Evolutionary conservation across 2,888 invertebrate species (phyloP), one percentile per base, ranked within the genome.

Genomic region (Callosobruchus maculatus): DNA sequence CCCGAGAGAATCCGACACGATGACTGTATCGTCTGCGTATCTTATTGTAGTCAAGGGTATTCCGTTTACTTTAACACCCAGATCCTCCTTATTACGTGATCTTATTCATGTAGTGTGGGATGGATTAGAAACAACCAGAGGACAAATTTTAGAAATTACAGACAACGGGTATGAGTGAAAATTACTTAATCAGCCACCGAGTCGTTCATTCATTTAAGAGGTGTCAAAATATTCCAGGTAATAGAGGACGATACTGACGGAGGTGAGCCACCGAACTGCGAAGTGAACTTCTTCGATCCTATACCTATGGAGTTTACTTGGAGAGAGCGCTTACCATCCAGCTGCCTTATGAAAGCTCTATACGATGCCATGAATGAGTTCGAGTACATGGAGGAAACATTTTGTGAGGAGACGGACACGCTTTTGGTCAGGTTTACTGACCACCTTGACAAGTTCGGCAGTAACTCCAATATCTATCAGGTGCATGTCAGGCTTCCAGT

Each of bases 381-480:
- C 72, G 26, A 73, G 0, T 80, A 81, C 71, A 74, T 74, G 66
- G 79, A 82, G 68, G 71, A 75, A 9, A 75, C 75, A 49, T 82
- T 77, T 72, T 83, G 81, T 49, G 75, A 80, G 22, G 81, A 81
- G 72, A 82, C 80, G 22, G 81, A 83, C 69, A 77, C 79, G 9
- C 67, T 81, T 21, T 73, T 84, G 49, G 68, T 82, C 20, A 72
- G 79, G 30, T 82, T 82, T 69, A 80, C 80, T 69, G 79, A 83
- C 72, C 77, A 80, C 74, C 74, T 83, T 9, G 80, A 83, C 70
- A 77, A 79, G 4, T 83, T 82, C 72, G 83, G 83, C n/a, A 49
- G 80, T 0, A 80, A 81, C 70, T 78, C 78, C 0, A 79, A 76
- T 77, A 71, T 79, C 18, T 82, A 76, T 75, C 75, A 81, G 21